Evolutionary conservation across 2,797 vertebrate species (phyloP).

Genomic region (Pseudomugil tenellus): DNA sequence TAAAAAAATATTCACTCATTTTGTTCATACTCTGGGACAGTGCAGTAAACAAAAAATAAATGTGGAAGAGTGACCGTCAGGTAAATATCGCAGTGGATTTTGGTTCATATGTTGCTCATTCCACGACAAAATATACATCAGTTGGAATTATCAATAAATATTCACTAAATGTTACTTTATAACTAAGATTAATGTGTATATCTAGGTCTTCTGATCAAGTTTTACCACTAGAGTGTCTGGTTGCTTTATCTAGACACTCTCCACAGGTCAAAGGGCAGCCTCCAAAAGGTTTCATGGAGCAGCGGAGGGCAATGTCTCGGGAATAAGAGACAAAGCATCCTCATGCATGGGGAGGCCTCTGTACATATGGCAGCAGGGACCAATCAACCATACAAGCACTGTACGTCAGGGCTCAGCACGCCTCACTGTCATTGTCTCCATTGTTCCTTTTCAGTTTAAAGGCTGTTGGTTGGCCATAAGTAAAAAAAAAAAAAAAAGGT

Average conservation of each 20-base stretch:
- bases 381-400: constrained; percentile 37
- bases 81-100: no score
- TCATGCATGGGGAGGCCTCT: constrained; percentile 67
- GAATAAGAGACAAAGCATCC: constrained; percentile 76
- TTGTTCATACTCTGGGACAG: no score
- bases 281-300: constrained; percentile 47
- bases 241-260: constrained; percentile 59
- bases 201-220: constrained; percentile 26
- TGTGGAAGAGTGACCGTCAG: no score
- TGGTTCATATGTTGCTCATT: no score
- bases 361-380: constrained; percentile 68
- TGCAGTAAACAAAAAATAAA: no score
- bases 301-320: constrained; percentile 37
- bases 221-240: constrained; percentile 23
- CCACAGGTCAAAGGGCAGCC: constrained; percentile 67
- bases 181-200: background rate
- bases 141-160: no score
- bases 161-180: background rate
- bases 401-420: constrained; percentile 38
- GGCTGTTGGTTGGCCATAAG: constrained; percentile 35
- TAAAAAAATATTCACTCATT: no score
- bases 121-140: no score
- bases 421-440: constrained; percentile 31
- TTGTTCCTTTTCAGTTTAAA: constrained; percentile 60
- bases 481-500: constrained; percentile 32